These are phyloP conservation scores for Podarcis siculus DNA, from an alignment of 2,797 vertebrate genomes.

Conservation along the genomic window DNA sequence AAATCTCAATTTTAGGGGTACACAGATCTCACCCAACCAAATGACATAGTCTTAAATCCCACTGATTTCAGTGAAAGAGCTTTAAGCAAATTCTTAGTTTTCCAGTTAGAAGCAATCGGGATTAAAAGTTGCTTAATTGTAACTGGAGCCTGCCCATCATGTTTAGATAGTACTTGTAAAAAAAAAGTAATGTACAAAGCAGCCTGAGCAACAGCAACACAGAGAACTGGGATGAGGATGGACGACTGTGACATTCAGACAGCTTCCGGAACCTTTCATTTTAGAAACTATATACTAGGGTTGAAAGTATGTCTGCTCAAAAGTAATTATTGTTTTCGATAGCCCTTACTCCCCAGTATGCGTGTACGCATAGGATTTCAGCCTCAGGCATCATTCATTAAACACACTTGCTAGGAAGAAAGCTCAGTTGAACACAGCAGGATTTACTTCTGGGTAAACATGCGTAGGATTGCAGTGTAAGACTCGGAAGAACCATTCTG, in stretches of 20 bases:
- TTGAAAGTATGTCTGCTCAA: background rate
- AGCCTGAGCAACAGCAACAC: background rate
- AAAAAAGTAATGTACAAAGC: background rate
- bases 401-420: background rate
- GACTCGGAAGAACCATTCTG: conserved; percentile 31
- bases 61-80: background rate
- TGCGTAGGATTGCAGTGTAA: background rate
- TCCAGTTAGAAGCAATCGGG: too few species aligned
- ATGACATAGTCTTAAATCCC: background rate
- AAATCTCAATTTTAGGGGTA: background rate
- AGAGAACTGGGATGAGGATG: background rate
- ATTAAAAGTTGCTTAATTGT: background rate
- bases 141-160: background rate
- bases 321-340: background rate
- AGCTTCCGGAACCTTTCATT: background rate
- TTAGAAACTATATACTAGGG: background rate
- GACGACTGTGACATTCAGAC: background rate
- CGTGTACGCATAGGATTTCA: background rate
- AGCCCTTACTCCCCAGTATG: background rate
- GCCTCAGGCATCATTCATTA: background rate
- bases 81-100: background rate
- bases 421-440: background rate
- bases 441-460: background rate
- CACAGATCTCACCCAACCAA: background rate
- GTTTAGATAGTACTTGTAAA: background rate